Evolutionary conservation across 2,888 invertebrate species (phyloP).

Genomic region (Sinotaia quadrata): DNA sequence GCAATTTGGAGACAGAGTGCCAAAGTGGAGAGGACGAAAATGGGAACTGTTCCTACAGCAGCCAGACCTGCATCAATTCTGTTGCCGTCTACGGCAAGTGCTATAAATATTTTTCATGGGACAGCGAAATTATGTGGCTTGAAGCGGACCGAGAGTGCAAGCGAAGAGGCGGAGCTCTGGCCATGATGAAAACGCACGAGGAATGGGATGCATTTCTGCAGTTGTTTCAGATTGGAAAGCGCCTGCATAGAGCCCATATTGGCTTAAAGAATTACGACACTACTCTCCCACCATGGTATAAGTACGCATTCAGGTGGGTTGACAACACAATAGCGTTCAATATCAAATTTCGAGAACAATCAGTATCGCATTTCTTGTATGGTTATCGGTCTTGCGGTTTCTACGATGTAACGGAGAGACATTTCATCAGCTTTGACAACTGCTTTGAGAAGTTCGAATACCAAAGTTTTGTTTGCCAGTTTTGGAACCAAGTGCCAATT

Average conservation of each 20-base stretch:
- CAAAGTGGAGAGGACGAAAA: conserved; percentile 4
- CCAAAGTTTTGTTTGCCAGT: no score
- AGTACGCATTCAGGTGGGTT: no score
- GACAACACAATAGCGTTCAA: no score
- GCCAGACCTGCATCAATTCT: not conserved
- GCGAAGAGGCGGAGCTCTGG: not conserved
- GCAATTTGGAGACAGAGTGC: conserved; percentile 4
- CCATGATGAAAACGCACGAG: not conserved
- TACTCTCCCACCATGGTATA: no score
- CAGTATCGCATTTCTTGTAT: no score
- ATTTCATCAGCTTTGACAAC: no score
- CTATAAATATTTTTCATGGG: not conserved
- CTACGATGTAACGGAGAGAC: no score
- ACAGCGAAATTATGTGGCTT: not conserved
- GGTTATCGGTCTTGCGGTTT: no score
- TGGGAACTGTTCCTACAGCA: conserved; percentile 8
- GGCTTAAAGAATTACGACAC: conserved; percentile 2
- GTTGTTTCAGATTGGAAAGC: not conserved
- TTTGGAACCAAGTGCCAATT: no score
- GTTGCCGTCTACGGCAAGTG: conserved; percentile 10
- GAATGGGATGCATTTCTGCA: not conserved
- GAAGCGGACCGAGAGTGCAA: not conserved
- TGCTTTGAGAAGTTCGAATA: no score
- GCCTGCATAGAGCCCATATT: not conserved
- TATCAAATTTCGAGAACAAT: no score